phyloP scores from a whole-genome alignment of 2,113 vertebrate genomes.

The Corvus moneduloides region DNA sequence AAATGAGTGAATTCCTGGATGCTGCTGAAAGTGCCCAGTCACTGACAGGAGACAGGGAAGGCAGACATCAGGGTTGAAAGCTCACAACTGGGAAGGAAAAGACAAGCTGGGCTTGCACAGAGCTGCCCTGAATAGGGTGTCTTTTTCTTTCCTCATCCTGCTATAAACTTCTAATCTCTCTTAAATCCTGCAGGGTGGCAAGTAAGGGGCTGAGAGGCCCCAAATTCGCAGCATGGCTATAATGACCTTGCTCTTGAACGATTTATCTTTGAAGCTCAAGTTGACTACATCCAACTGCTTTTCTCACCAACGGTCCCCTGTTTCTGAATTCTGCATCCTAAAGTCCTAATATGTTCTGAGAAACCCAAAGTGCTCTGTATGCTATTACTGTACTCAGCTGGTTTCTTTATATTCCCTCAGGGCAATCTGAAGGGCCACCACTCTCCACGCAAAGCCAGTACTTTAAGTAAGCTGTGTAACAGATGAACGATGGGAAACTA shows the following conservation, averaged over 20 bases:
- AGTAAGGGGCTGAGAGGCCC: neutral
- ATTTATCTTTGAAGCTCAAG: conserved; percentile 21
- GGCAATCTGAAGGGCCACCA: neutral
- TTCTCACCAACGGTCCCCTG: neutral
- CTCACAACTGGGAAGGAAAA: neutral
- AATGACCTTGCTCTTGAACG: neutral
- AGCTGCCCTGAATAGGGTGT: neutral
- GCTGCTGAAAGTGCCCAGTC: neutral
- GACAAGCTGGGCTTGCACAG: neutral
- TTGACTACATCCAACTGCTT: neutral
- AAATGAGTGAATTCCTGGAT: neutral
- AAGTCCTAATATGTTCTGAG: neutral
- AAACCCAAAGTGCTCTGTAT: neutral
- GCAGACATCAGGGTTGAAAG: neutral
- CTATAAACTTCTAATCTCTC: neutral
- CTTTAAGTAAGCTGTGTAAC: neutral
- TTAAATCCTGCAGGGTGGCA: neutral
- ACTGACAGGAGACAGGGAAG: neutral
- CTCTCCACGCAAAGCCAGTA: neutral
- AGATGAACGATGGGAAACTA: neutral
- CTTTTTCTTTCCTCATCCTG: neutral
- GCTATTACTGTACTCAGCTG: neutral
- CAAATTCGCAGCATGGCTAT: neutral
- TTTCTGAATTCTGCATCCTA: neutral
- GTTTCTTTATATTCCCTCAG: neutral